Conservation (phyloP, 2,888 invertebrate genomes). For the Nymphalis urticae region DNA sequence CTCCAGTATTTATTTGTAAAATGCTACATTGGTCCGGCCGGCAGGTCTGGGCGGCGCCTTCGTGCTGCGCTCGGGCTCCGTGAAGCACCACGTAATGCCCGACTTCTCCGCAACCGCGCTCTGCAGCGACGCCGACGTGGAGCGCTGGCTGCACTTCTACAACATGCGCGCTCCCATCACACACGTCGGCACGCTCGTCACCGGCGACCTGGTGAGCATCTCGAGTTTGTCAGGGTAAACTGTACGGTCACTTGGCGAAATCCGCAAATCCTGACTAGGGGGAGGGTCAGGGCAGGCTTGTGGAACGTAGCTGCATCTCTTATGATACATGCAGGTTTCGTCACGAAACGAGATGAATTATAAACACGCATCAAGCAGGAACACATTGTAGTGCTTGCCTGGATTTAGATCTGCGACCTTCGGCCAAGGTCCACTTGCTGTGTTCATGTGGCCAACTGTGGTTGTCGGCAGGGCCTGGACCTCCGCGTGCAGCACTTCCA, state of each 20-base stretch:
- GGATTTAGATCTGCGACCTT: neutral
- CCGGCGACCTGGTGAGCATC: slow-evolving; percentile 87
- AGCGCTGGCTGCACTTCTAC: slow-evolving; percentile 95
- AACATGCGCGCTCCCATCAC: slow-evolving; percentile 94
- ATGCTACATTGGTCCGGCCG: too few species aligned
- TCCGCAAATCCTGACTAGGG: too few species aligned
- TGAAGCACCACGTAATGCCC: slow-evolving; percentile 97
- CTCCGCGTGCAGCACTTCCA: slow-evolving; percentile 98
- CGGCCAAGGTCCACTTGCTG: too few species aligned
- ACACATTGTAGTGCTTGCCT: neutral
- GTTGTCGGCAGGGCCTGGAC: slow-evolving; percentile 86
- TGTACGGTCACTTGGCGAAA: too few species aligned
- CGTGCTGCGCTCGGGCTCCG: slow-evolving; percentile 89
- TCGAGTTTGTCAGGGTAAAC: too few species aligned
- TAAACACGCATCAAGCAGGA: neutral
- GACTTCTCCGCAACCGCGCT: slow-evolving; percentile 92
- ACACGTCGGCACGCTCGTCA: slow-evolving; percentile 93
- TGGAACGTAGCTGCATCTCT: too few species aligned
- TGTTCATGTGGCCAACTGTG: neutral
- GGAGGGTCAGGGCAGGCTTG: too few species aligned
- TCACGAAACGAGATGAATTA: too few species aligned
- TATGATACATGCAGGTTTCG: too few species aligned
- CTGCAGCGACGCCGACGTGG: slow-evolving; percentile 86
- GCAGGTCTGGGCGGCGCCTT: slow-evolving; percentile 94
- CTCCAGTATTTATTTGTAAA: too few species aligned